These are phyloP conservation scores for Tricholauxania praeusta DNA, from an alignment of 2,888 invertebrate genomes.

Conservation along the genomic window DNA sequence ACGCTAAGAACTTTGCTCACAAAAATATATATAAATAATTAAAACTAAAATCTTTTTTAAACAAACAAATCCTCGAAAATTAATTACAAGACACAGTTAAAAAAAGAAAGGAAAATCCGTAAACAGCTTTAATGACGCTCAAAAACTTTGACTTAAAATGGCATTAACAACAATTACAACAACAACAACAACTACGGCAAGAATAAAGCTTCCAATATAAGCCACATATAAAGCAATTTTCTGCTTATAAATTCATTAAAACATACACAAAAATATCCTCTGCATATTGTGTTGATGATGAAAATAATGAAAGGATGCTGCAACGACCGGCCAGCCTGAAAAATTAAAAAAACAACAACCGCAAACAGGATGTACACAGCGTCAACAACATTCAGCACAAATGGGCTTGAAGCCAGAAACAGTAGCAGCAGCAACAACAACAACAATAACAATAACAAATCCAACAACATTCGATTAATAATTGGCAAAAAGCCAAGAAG, in stretches of 20 bases:
- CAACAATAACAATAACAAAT: neutral
- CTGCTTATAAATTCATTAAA: slow-evolving; percentile 37
- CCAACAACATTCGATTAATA: slow-evolving; percentile 35
- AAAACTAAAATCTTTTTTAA: no score
- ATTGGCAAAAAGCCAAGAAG: slow-evolving; percentile 34
- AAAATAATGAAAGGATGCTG: neutral
- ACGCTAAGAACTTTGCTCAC: no score
- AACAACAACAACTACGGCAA: slow-evolving; percentile 13
- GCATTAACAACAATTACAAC: slow-evolving; percentile 34
- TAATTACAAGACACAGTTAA: slow-evolving; percentile 1
- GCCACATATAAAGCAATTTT: slow-evolving; percentile 30
- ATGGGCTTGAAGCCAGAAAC: neutral
- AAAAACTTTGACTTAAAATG: slow-evolving; percentile 32
- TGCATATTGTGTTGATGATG: neutral
- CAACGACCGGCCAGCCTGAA: neutral
- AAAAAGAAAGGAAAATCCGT: neutral
- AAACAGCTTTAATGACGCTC: slow-evolving; percentile 25
- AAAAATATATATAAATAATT: no score
- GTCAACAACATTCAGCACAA: no score
- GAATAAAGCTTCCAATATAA: neutral
- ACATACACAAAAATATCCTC: slow-evolving; percentile 31
- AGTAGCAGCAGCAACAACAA: neutral
- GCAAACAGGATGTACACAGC: no score
- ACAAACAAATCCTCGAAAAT: slow-evolving; percentile 7
- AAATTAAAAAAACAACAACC: no score